phyloP scores from a whole-genome alignment of 1,140 invertebrate genomes.

The Meloidogyne floridensis region DNA sequence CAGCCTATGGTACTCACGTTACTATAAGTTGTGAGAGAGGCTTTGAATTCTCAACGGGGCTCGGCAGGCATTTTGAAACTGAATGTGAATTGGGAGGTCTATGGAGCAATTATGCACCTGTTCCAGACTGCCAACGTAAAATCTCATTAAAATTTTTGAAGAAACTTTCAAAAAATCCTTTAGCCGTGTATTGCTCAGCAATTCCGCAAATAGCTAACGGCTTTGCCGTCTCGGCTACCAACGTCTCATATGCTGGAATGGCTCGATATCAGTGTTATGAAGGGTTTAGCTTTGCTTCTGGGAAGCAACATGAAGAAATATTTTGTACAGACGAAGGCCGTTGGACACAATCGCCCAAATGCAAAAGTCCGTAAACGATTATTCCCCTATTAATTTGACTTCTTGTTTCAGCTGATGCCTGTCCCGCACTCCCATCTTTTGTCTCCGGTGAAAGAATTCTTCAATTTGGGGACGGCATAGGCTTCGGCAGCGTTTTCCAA shows the following conservation, averaged over 20 bases:
- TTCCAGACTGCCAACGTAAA: constrained; percentile 86
- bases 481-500: constrained; percentile 89
- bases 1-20: constrained; percentile 84
- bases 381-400: constrained; percentile 9
- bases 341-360: constrained; percentile 57
- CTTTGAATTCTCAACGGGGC: constrained; percentile 84
- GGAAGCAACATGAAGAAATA: constrained; percentile 78
- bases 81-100: constrained; percentile 83
- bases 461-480: constrained; percentile 87
- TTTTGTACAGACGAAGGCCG: constrained; percentile 59
- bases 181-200: constrained; percentile 91
- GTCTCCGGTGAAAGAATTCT: constrained; percentile 83
- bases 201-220: constrained; percentile 96
- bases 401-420: constrained; percentile 70
- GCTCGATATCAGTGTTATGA: constrained; percentile 95
- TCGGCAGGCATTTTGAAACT: constrained; percentile 54
- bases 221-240: constrained; percentile 89
- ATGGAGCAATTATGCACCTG: constrained; percentile 82
- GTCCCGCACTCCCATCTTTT: constrained; percentile 83
- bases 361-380: constrained; percentile 45
- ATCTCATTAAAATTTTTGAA: not conserved
- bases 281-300: constrained; percentile 87
- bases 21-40: constrained; percentile 87
- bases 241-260: constrained; percentile 87
- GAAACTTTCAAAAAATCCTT: constrained; percentile 26